Conservation (phyloP, 2,888 invertebrate genomes). For the Anoncus sp. region DNA sequence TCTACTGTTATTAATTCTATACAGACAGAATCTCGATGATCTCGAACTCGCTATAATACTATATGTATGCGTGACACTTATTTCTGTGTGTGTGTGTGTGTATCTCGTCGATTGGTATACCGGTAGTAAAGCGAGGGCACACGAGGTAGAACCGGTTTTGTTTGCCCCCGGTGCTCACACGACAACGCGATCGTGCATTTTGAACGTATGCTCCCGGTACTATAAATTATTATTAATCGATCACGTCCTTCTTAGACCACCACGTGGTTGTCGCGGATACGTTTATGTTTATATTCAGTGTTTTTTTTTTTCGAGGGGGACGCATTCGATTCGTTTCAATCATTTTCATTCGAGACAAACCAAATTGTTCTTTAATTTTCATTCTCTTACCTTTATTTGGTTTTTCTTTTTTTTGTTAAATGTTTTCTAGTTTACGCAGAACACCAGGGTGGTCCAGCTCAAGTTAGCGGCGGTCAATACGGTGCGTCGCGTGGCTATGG, state of each 20-base stretch:
- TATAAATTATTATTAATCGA: slow-evolving; percentile 47
- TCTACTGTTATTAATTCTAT: slow-evolving; percentile 43
- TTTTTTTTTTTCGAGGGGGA: not conserved
- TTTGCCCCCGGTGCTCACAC: slow-evolving; percentile 37
- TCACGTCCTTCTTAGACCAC: slow-evolving; percentile 37
- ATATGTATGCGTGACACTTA: slow-evolving; percentile 18
- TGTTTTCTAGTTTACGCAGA: slow-evolving; percentile 70
- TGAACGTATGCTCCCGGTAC: slow-evolving; percentile 26
- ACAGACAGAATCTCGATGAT: slow-evolving; percentile 43
- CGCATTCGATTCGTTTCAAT: not conserved
- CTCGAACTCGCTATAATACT: slow-evolving; percentile 24
- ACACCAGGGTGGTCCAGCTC: slow-evolving; percentile 62
- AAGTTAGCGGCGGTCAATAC: slow-evolving; percentile 67
- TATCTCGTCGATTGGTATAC: slow-evolving; percentile 36
- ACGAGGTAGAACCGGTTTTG: slow-evolving; percentile 71
- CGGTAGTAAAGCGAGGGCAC: slow-evolving; percentile 62
- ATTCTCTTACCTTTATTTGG: not conserved
- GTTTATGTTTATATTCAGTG: slow-evolving; percentile 2
- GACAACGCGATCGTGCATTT: slow-evolving; percentile 44
- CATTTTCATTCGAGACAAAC: not conserved
- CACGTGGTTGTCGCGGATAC: slow-evolving; percentile 13
- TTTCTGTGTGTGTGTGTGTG: too few species aligned
- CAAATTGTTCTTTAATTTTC: not conserved
- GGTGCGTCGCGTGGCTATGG: slow-evolving; percentile 60
- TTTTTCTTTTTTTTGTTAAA: not conserved